Conservation (phyloP, 2,113 vertebrate genomes). For the Tychaedon coryphoeus region DNA sequence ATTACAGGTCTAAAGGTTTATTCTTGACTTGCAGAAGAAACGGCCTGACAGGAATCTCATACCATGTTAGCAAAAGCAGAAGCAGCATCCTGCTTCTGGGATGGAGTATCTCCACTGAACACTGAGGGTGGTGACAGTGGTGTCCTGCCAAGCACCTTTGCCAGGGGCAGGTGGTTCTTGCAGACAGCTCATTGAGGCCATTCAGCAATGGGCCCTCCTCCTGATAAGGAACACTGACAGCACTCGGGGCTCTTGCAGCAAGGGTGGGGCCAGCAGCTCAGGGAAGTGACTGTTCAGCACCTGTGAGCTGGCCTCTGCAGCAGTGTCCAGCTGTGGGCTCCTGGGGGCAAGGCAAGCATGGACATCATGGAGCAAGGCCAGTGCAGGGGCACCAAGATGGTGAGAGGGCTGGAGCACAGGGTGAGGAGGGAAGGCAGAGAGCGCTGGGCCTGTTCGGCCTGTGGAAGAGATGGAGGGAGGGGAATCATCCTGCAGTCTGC, state of each 20-base stretch:
- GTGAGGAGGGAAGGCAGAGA: background rate
- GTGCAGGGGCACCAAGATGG: background rate
- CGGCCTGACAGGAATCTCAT: fast-evolving
- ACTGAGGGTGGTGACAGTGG: background rate
- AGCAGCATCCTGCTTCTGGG: background rate
- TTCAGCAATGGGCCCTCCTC: background rate
- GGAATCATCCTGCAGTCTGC: background rate
- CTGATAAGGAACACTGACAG: background rate
- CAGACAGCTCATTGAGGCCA: fast-evolving
- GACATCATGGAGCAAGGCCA: fast-evolving
- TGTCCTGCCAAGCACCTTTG: background rate
- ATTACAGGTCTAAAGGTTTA: background rate
- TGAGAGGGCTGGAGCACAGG: background rate
- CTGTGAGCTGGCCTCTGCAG: background rate
- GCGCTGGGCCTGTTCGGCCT: background rate
- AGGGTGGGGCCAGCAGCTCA: background rate
- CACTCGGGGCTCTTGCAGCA: background rate
- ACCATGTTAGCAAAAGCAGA: background rate
- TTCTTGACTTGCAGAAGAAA: background rate
- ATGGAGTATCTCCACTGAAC: background rate
- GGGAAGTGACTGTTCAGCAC: background rate
- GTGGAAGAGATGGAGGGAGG: fast-evolving
- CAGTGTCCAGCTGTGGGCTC: background rate
- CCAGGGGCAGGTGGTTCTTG: background rate
- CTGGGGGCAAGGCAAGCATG: background rate